Conservation (phyloP, 2,113 vertebrate genomes). For the Halichoeres trimaculatus region DNA sequence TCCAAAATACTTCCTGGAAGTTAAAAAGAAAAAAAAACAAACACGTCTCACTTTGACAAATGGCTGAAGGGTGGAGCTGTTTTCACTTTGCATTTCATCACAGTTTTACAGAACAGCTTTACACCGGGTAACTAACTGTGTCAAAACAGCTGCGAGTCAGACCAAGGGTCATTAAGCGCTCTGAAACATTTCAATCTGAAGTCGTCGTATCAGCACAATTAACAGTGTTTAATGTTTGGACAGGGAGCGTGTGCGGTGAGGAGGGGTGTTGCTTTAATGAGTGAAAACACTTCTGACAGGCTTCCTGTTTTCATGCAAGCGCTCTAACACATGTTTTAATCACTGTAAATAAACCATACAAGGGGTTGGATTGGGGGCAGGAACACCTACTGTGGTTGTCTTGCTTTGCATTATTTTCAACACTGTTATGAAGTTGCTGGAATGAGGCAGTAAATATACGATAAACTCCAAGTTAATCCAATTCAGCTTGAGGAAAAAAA, state of each 20-base stretch:
- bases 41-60: neutral
- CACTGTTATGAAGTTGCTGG: neutral
- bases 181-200: conserved; percentile 6
- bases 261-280: neutral
- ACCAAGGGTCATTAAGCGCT: conserved; percentile 1
- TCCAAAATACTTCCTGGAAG: conserved; percentile 12
- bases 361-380: neutral
- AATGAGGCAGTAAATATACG: too few relatives aligned
- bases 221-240: conserved; percentile 28
- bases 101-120: conserved; percentile 4
- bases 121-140: conserved; percentile 3
- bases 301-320: conserved; percentile 12
- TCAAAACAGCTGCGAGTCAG: conserved; percentile 39
- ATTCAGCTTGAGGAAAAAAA: too few relatives aligned
- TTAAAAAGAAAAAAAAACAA: neutral
- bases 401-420: neutral
- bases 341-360: neutral
- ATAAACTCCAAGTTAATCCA: too few relatives aligned
- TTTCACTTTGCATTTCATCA: conserved; percentile 20
- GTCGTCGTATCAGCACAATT: conserved; percentile 8
- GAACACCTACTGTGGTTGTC: neutral
- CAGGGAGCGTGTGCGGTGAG: neutral
- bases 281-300: conserved; percentile 23
- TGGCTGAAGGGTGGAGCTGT: conserved; percentile 7
- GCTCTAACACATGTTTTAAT: neutral